phyloP scores from a whole-genome alignment of 2,113 vertebrate genomes.

The Thermophis baileyi region DNA sequence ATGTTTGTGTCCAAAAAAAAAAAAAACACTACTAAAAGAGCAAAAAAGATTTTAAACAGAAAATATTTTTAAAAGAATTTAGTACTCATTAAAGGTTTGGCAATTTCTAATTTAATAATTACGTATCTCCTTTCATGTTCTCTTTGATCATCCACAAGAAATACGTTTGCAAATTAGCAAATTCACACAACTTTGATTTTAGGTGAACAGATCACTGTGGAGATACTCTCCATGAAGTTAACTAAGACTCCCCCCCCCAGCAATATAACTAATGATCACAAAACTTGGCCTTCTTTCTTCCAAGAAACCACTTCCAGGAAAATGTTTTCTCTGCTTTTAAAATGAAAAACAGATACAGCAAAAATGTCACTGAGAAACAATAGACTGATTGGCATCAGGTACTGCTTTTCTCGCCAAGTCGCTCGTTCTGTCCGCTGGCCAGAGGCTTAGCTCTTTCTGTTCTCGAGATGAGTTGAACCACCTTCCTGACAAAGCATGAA shows the following conservation, averaged over 20 bases:
- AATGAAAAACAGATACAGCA: slow-evolving; percentile 61
- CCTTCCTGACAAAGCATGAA: background rate
- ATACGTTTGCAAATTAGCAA: slow-evolving; percentile 34
- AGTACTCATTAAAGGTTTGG: background rate
- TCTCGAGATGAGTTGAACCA: background rate
- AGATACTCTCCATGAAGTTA: background rate
- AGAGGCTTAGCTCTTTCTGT: background rate
- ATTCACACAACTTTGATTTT: slow-evolving; percentile 13
- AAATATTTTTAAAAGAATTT: background rate
- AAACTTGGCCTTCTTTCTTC: slow-evolving; percentile 42
- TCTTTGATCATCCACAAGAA: slow-evolving; percentile 34
- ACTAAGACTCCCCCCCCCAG: slow-evolving; percentile 12
- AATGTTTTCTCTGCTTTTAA: slow-evolving; percentile 53
- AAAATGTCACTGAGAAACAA: slow-evolving; percentile 57
- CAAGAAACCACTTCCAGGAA: slow-evolving; percentile 59
- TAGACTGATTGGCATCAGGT: slow-evolving; percentile 58
- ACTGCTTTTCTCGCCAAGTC: slow-evolving; percentile 1
- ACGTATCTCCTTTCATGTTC: slow-evolving; percentile 26
- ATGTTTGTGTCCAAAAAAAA: background rate
- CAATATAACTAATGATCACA: slow-evolving; percentile 34
- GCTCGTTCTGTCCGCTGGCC: background rate
- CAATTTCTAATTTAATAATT: background rate
- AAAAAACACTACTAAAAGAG: background rate
- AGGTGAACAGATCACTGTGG: slow-evolving; percentile 22
- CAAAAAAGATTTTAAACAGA: background rate